Conservation (phyloP, 1,140 invertebrate species). For the Bombyx mandarina region DNA sequence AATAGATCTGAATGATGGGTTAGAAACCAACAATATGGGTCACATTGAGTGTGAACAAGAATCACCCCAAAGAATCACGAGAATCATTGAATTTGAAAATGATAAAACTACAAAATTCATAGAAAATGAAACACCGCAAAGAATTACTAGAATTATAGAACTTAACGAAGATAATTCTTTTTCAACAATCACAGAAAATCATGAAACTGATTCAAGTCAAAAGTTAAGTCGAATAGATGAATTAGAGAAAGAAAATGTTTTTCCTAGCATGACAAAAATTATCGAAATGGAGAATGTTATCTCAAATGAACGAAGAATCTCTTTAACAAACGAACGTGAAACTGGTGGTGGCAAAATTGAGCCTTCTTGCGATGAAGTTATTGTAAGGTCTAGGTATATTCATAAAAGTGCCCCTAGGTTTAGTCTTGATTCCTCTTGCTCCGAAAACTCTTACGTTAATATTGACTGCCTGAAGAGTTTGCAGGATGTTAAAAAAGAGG, state of each 20-base stretch:
- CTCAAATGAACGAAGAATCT: constrained; percentile 61
- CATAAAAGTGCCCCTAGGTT: constrained; percentile 63
- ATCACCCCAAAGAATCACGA: constrained; percentile 43
- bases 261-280: constrained; percentile 61
- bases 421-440: constrained; percentile 68
- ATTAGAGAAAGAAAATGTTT: constrained; percentile 47
- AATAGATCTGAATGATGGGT: constrained; percentile 46
- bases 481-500: constrained; percentile 60
- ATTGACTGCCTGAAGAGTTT: constrained; percentile 66
- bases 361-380: constrained; percentile 43
- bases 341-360: constrained; percentile 44
- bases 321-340: constrained; percentile 60
- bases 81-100: constrained; percentile 62
- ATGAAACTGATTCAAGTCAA: constrained; percentile 37
- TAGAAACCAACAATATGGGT: constrained; percentile 30
- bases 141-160: constrained; percentile 62
- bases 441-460: constrained; percentile 70
- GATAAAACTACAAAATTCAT: constrained; percentile 34
- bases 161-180: constrained; percentile 52
- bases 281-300: constrained; percentile 68
- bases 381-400: constrained; percentile 47
- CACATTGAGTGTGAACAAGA: constrained; percentile 29
- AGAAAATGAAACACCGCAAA: constrained; percentile 49
- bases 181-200: constrained; percentile 35
- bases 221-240: constrained; percentile 50